A percentile compares a stretch with the other conserved stretches of the same genome.
These are phyloP conservation scores for Aurelia sp. DNA, from an alignment of 30 jellyfish, hydroid and myxozoan genomes.

Conservation along the genomic window DNA sequence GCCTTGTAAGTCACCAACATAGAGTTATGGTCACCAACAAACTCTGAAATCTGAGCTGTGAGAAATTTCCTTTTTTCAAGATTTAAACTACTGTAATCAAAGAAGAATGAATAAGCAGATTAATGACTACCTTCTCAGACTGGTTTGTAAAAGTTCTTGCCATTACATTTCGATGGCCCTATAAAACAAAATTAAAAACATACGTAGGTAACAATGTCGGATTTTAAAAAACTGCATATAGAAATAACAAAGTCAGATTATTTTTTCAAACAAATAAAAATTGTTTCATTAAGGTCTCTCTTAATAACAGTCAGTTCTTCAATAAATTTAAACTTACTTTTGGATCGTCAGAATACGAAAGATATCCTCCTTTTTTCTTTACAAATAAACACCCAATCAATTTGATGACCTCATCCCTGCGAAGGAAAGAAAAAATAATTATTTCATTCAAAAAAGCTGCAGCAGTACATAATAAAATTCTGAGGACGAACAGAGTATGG, in stretches of 20 bases:
- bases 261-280: neutral
- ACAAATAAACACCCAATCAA: constrained; percentile 65
- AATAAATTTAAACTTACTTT: constrained; percentile 62
- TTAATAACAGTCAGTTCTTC: neutral
- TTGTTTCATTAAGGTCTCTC: no score
- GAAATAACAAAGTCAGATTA: neutral
- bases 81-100: no score
- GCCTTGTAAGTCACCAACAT: no score
- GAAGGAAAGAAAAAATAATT: neutral
- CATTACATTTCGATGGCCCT: constrained; percentile 86
- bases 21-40: no score
- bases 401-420: constrained; percentile 54
- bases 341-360: constrained; percentile 95
- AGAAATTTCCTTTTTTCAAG: no score
- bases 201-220: neutral
- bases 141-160: constrained; percentile 79
- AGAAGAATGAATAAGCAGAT: neutral
- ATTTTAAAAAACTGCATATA: neutral
- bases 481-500: no score
- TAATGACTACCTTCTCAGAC: constrained; percentile 57
- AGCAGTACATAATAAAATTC: no score
- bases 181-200: no score
- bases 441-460: no score
- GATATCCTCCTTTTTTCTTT: constrained; percentile 89
- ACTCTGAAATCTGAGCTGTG: no score